Base-by-base conservation (phyloP, 1,140 invertebrate species). In the Ostrea edulis region DNA sequence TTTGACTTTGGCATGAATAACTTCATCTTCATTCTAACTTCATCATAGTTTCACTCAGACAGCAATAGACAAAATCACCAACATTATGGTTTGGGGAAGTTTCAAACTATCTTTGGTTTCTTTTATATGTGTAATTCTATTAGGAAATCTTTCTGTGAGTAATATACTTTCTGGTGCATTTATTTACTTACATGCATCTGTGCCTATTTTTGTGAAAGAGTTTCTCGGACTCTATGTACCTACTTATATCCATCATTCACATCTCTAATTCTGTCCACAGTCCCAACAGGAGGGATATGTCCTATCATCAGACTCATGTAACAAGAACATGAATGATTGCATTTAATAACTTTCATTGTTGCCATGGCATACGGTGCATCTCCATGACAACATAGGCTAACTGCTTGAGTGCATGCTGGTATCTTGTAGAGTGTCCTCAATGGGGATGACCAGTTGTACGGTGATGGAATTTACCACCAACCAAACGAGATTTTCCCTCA, bases 391-490 rank as follows among this genome's bases (percentile, higher is more conserved):
- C 65, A 68, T 9, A 9, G 54, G 22, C 65, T 68, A 68, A 68
- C 68, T 29, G 68, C 68, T 35, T 77, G 68, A 77, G 14, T 92
- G 91, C 91, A 92, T 90, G 90, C 89, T 88, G 81, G 85, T 86
- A 85, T 86, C 88, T 90, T 90, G 29, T 92, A 91, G 91, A 90
- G 77, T 14, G 54, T 86, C 9, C 71, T 55, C 52, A 85, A 77
- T 11, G 77, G 55, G 44, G 90, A 90, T 83, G 89, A 90, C 29
- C 35, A 65, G 81, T 83, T 89, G 55, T 90, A 91, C 86, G 91
- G 83, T 22, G 86, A 89, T 17, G 91, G 90, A 53, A 92, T 92
- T 35, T 92, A 92, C 88, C 91, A 92, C 82, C 22, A 44, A 65
- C 91, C 91, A 87, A 92, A 92, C 86, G 84, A 82, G 25, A 85